Evolutionary conservation across 1,140 invertebrate species (phyloP).

Genomic region (Cephus cinctus): DNA sequence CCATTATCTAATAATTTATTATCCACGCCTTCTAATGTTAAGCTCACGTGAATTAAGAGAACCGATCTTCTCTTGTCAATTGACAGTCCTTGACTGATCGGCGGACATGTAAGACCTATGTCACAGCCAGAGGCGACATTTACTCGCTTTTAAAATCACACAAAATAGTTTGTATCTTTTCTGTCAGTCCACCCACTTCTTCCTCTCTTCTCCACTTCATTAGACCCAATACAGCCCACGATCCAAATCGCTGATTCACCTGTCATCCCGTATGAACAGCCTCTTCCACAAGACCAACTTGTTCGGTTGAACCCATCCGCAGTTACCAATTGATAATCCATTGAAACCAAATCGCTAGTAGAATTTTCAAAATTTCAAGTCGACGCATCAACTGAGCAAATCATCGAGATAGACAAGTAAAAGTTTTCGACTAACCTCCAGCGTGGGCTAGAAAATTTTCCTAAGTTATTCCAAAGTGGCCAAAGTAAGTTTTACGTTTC

Average conservation of each 20-base stretch:
- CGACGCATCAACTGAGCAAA: background rate
- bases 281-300: background rate
- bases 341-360: too few relatives aligned
- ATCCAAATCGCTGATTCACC: slow-evolving; percentile 2
- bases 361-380: slow-evolving; percentile 24
- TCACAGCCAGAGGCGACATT: slow-evolving; percentile 33
- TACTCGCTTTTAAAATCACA: slow-evolving; percentile 37
- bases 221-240: slow-evolving; percentile 14
- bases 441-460: too few relatives aligned
- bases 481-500: background rate
- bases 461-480: too few relatives aligned
- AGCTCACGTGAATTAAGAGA: too few relatives aligned
- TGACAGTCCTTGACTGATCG: slow-evolving; percentile 38
- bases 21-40: too few relatives aligned
- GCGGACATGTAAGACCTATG: slow-evolving; percentile 45
- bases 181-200: slow-evolving; percentile 10
- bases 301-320: background rate
- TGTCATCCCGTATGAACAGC: slow-evolving; percentile 7
- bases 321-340: too few relatives aligned
- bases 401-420: too few relatives aligned
- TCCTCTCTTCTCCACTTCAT: slow-evolving; percentile 14
- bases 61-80: slow-evolving; percentile 29
- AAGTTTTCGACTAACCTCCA: too few relatives aligned
- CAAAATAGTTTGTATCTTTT: slow-evolving; percentile 29
- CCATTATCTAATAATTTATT: too few relatives aligned